A percentile compares a stretch with the other conserved stretches of the same genome.
phyloP scores from a whole-genome alignment of 2,888 invertebrate genomes.

The Drosophila nr. fundita region DNA sequence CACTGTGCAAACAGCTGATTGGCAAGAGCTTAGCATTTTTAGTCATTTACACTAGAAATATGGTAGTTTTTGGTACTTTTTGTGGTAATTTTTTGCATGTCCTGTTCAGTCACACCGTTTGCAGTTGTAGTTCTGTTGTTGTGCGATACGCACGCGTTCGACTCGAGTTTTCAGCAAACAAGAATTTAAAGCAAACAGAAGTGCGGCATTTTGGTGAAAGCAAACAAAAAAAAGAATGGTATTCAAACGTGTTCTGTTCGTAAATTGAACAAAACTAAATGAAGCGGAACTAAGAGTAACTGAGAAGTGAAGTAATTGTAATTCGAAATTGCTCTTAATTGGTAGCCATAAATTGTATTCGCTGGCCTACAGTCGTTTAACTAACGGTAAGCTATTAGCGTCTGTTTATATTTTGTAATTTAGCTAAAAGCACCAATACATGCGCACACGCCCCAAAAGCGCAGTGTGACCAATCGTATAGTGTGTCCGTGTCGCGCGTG shows the following conservation, averaged over 20 bases:
- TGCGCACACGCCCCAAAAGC: constrained; percentile 42
- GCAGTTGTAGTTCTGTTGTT: constrained; percentile 47
- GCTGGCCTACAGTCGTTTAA: constrained; percentile 15
- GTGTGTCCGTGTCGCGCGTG: not conserved
- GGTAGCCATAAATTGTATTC: not conserved
- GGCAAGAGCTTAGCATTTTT: not conserved
- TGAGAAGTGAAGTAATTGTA: not conserved
- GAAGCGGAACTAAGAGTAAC: not conserved
- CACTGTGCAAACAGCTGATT: constrained; percentile 50
- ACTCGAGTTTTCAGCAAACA: constrained; percentile 16
- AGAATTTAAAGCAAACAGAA: constrained; percentile 19
- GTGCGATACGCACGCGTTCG: constrained; percentile 30
- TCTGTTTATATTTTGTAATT: constrained; percentile 59
- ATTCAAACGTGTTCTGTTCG: not conserved
- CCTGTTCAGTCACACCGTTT: constrained; percentile 17
- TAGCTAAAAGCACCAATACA: constrained; percentile 57
- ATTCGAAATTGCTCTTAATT: constrained; percentile 2
- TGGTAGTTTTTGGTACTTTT: constrained; percentile 23
- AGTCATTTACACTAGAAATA: not conserved
- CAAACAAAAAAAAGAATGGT: constrained; percentile 18
- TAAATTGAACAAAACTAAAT: not conserved
- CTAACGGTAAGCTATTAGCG: constrained; percentile 51
- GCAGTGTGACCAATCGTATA: constrained; percentile 38
- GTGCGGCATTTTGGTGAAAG: constrained; percentile 46
- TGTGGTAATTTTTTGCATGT: constrained; percentile 11